Conservation (phyloP, 2,797 vertebrate species). For the Bufotes viridis region DNA sequence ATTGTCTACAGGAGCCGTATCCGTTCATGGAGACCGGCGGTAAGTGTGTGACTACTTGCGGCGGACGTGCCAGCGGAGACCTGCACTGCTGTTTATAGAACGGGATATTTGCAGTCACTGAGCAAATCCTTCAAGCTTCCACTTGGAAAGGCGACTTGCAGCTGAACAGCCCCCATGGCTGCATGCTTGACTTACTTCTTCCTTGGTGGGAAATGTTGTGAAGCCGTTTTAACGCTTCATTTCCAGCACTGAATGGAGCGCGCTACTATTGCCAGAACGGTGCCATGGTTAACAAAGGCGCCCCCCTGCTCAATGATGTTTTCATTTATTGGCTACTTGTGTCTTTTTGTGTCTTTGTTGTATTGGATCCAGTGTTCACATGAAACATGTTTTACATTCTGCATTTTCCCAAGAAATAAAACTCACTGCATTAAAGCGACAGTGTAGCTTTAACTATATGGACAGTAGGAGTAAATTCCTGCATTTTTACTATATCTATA, state of each 20-base stretch:
- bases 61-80: constrained; percentile 60
- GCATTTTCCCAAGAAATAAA: background rate
- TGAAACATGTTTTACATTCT: background rate
- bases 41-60: constrained; percentile 37
- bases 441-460: background rate
- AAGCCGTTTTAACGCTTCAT: constrained; percentile 69
- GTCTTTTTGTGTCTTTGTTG: constrained; percentile 2
- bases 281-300: constrained; percentile 56
- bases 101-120: constrained; percentile 67
- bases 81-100: constrained; percentile 60
- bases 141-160: constrained; percentile 69
- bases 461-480: too few species aligned
- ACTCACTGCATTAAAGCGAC: background rate
- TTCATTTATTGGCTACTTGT: constrained; percentile 30
- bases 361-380: background rate
- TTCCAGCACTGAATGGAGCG: constrained; percentile 69
- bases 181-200: constrained; percentile 66
- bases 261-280: constrained; percentile 63
- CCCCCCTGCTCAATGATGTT: constrained; percentile 6
- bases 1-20: constrained; percentile 51
- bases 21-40: constrained; percentile 51
- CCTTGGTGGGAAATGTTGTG: constrained; percentile 67
- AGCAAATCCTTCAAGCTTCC: constrained; percentile 69
- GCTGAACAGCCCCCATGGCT: constrained; percentile 62
- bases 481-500: too few species aligned